These are phyloP conservation scores for Lithophane leautieri DNA, from an alignment of 2,888 invertebrate genomes.

Conservation along the genomic window DNA sequence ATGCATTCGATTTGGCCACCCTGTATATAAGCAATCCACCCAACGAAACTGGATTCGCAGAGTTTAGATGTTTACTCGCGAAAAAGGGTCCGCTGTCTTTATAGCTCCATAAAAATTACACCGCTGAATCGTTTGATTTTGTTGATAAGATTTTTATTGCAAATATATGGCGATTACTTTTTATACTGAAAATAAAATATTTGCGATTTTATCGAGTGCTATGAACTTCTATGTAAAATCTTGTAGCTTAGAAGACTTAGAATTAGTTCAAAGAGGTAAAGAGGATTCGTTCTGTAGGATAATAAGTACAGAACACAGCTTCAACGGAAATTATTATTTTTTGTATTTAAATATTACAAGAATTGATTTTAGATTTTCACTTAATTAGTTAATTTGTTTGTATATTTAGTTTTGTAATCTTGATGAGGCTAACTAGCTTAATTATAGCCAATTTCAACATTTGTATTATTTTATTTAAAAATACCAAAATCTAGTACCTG, in stretches of 20 bases:
- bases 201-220: constrained; percentile 40
- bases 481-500: too few relatives aligned
- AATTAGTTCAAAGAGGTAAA: too few relatives aligned
- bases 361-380: too few relatives aligned
- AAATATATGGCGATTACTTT: constrained; percentile 75
- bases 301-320: constrained; percentile 18
- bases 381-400: too few relatives aligned
- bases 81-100: constrained; percentile 77
- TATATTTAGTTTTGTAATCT: too few relatives aligned
- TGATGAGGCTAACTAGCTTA: too few relatives aligned
- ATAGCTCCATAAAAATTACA: constrained; percentile 81
- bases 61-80: constrained; percentile 64
- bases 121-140: constrained; percentile 80
- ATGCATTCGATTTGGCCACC: too few relatives aligned
- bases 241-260: not conserved
- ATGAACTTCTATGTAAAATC: constrained; percentile 6
- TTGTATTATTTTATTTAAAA: too few relatives aligned
- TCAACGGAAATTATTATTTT: too few relatives aligned
- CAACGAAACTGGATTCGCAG: constrained; percentile 47
- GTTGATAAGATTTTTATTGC: constrained; percentile 79
- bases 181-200: constrained; percentile 67
- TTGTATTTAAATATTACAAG: too few relatives aligned
- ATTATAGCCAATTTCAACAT: too few relatives aligned
- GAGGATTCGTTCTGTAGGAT: constrained; percentile 50
- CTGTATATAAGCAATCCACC: constrained; percentile 22